Evolutionary conservation across 2,797 vertebrate species (phyloP), one percentile per base, ranked within the genome.

Genomic region (Malurus leucopterus): DNA sequence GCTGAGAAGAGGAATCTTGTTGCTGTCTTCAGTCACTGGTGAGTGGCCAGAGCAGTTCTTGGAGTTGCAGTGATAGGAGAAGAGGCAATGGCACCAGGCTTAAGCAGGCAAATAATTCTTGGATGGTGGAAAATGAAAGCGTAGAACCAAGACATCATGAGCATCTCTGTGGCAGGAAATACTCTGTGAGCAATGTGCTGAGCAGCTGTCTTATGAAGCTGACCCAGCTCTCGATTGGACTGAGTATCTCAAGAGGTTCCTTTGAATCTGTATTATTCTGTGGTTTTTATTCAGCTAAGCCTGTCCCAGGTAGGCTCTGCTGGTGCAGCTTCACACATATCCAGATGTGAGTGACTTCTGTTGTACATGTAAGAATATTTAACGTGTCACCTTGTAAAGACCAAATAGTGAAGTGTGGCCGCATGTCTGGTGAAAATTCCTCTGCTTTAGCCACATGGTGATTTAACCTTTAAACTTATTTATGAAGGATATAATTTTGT

Each of bases 301-400:
- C 11, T 57, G 30, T 69, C 21, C 40, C 23, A 51, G 17, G 5
- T 55, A 15, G 11, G 17, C 13, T 3, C 1, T 0, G 1, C 15
- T 36, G 24, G 7, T 79, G 24, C 12, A 61, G 11, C 21, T 79
- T 70, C 15, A 15, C 49, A 20, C 6, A 15, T 22, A 16, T 24
- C 11, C 10, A 77, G 17, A 27, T 29, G 6, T 49, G 23, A 4
- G 2, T 58, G 27, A n/a, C 19, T 61, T 80, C 23, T 47, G 11
- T 40, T 76, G 12, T 8, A 17, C 0, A 0, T 3, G 0, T 62
- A 50, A 74, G 36, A 54, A 32, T 82, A 54, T 51, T 67, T 74
- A 44, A 54, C 6, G 2, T 36, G 12, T 19, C 23, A 34, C 18
- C 15, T 67, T 9, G 2, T 70, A n/a, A 69, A 86, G n/a, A 54